phyloP scores from a whole-genome alignment of 1,140 invertebrate species.

The Luehdorfia chinensis region DNA sequence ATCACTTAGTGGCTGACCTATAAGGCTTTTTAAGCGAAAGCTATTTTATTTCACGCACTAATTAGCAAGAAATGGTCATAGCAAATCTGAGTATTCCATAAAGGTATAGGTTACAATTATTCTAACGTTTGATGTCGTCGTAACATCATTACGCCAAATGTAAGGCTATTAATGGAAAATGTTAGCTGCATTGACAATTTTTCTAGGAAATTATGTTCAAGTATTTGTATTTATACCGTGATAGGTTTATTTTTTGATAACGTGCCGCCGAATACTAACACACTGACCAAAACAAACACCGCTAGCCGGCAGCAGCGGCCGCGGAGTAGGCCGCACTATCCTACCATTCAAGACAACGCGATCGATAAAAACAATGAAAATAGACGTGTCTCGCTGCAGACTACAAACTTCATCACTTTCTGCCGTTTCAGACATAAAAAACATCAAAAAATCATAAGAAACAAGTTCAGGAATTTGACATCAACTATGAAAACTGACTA shows the following conservation, averaged over 20 bases:
- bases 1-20: no score
- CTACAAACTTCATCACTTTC: background rate
- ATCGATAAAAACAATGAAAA: constrained; percentile 73
- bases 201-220: no score
- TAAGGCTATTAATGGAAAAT: no score
- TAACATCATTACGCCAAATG: no score
- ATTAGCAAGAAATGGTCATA: background rate
- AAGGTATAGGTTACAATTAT: no score
- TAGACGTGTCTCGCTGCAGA: constrained; percentile 10
- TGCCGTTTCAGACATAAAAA: constrained; percentile 7
- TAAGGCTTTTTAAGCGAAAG: background rate
- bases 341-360: constrained; percentile 50
- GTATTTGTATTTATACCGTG: no score
- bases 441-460: constrained; percentile 8
- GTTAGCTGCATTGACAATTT: no score
- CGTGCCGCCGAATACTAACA: constrained; percentile 25
- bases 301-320: constrained; percentile 38
- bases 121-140: no score
- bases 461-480: constrained; percentile 19
- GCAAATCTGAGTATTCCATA: no score
- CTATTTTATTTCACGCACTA: constrained; percentile 3
- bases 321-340: constrained; percentile 35
- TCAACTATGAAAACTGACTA: constrained; percentile 17
- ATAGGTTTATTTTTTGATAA: constrained; percentile 12
- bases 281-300: constrained; percentile 60